phyloP scores from a whole-genome alignment of 2,888 invertebrate species.

The Pimpla rufipes region DNA sequence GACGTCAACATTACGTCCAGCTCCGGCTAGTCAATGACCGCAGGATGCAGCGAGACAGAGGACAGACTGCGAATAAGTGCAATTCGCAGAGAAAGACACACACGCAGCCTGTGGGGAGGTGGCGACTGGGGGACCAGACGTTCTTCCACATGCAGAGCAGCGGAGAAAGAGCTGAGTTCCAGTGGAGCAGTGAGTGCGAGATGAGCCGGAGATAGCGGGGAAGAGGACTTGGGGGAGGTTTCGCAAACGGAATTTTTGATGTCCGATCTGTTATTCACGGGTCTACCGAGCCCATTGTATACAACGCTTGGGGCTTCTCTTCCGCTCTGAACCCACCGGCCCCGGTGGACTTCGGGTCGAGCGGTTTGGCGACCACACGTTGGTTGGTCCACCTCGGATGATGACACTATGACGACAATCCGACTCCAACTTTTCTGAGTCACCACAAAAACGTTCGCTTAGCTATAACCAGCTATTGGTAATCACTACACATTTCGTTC shows the following conservation, averaged over 20 bases:
- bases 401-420: background rate
- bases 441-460: too few relatives aligned
- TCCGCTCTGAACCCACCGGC: slow-evolving; percentile 21
- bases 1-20: background rate
- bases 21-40: background rate
- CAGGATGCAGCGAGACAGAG: background rate
- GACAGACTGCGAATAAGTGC: background rate
- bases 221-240: slow-evolving; percentile 60
- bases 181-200: slow-evolving; percentile 60
- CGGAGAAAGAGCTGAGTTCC: background rate
- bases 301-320: slow-evolving; percentile 71
- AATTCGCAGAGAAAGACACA: background rate
- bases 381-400: background rate
- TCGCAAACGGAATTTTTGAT: slow-evolving; percentile 83
- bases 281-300: slow-evolving; percentile 77
- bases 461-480: too few relatives aligned
- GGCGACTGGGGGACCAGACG: background rate
- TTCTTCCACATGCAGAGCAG: background rate
- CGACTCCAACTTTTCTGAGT: too few relatives aligned
- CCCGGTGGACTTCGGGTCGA: background rate
- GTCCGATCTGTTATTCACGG: slow-evolving; percentile 79
- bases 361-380: slow-evolving; percentile 3
- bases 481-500: too few relatives aligned
- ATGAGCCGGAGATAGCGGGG: slow-evolving; percentile 46
- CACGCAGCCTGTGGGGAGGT: background rate